Percentiles rank a stretch among this genome's conserved stretches.
These are phyloP conservation scores for Apotomis betuletana DNA, from an alignment of 2,888 invertebrate genomes.

Conservation along the genomic window DNA sequence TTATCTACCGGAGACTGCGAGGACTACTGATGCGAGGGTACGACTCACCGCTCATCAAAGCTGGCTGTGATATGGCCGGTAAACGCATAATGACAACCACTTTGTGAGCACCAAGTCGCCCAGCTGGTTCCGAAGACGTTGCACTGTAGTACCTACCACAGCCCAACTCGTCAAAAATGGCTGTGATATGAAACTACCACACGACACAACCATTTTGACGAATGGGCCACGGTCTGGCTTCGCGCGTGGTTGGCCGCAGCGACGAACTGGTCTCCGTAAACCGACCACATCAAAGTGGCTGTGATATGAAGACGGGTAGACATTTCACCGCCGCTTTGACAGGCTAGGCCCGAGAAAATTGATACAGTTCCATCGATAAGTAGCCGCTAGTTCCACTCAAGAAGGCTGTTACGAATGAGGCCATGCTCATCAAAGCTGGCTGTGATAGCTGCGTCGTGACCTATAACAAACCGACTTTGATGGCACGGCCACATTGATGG, in stretches of 20 bases:
- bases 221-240: slow-evolving; percentile 75
- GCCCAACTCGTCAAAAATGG: slow-evolving; percentile 97
- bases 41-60: slow-evolving; percentile 94
- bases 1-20: neutral
- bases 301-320: slow-evolving; percentile 91
- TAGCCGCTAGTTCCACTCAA: slow-evolving; percentile 35
- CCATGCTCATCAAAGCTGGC: slow-evolving; percentile 98
- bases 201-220: slow-evolving; percentile 93
- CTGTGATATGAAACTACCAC: slow-evolving; percentile 91
- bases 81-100: slow-evolving; percentile 92
- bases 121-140: slow-evolving; percentile 27
- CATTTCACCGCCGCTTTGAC: slow-evolving; percentile 96
- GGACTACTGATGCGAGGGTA: slow-evolving; percentile 35
- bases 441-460: slow-evolving; percentile 90
- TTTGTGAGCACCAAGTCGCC: slow-evolving; percentile 89
- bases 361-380: slow-evolving; percentile 32
- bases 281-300: slow-evolving; percentile 98
- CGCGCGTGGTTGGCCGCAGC: slow-evolving; percentile 11
- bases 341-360: slow-evolving; percentile 85
- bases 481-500: slow-evolving; percentile 83
- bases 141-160: slow-evolving; percentile 72
- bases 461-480: slow-evolving; percentile 94
- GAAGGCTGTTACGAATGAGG: slow-evolving; percentile 70
- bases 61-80: slow-evolving; percentile 97
- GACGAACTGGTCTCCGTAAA: slow-evolving; percentile 70